Conservation (phyloP, 2,113 vertebrate species). For the Anhinga rufa region DNA sequence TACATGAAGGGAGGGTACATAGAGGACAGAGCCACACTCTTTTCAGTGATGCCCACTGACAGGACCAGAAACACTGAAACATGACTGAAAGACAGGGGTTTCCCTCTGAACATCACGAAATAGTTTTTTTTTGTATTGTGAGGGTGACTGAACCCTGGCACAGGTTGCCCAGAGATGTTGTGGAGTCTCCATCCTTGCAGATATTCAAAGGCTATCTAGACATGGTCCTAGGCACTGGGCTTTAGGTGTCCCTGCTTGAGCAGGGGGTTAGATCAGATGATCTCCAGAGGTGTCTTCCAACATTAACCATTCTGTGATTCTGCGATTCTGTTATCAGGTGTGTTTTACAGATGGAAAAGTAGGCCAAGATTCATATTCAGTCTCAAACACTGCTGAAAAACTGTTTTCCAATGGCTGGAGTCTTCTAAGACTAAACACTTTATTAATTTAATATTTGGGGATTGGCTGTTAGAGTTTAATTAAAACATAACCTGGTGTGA, state of each 20-base stretch:
- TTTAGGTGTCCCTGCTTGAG: not conserved
- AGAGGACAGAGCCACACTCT: not conserved
- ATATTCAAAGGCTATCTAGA: not conserved
- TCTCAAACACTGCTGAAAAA: not conserved
- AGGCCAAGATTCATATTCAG: not conserved
- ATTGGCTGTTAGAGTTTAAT: not conserved
- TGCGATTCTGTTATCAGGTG: not conserved
- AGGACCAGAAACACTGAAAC: not conserved
- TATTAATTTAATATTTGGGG: not conserved
- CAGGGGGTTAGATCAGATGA: not conserved
- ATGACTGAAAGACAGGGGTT: not conserved
- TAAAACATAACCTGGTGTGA: not conserved
- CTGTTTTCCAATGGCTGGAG: not conserved
- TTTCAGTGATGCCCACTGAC: not conserved
- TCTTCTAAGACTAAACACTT: not conserved
- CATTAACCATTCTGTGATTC: not conserved
- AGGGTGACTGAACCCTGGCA: not conserved
- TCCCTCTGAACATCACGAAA: not conserved
- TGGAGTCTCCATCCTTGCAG: not conserved
- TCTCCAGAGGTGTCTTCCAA: not conserved
- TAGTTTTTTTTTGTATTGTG: not conserved
- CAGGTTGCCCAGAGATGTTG: not conserved
- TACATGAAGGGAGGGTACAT: not conserved
- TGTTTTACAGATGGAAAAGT: not conserved
- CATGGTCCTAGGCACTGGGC: rapidly evolving